phyloP scores from a whole-genome alignment of 2,113 vertebrate species.

The Turnix velox region DNA sequence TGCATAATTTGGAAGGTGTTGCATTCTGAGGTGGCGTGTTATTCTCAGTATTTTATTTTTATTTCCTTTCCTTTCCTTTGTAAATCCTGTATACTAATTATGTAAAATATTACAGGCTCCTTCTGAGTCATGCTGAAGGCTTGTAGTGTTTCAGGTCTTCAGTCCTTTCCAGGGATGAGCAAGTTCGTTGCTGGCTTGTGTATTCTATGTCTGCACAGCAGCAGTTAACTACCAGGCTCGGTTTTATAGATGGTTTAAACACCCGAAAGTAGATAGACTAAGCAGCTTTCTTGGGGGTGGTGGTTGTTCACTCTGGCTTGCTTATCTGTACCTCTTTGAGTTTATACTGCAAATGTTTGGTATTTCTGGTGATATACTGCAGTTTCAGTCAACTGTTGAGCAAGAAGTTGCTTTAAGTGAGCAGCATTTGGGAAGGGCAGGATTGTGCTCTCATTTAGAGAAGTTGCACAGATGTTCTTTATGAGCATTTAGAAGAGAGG shows the following conservation, averaged over 20 bases:
- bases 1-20: not conserved
- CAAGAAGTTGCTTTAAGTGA: not conserved
- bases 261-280: not conserved
- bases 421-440: not conserved
- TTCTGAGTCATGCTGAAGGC: constrained; percentile 25
- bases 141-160: constrained; percentile 9
- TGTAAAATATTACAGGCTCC: not conserved
- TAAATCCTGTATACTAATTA: not conserved
- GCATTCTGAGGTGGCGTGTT: not conserved
- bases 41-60: not conserved
- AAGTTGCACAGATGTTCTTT: constrained; percentile 16
- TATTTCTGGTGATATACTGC: constrained; percentile 8
- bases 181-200: not conserved
- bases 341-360: not conserved
- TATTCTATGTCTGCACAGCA: not conserved
- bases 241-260: constrained; percentile 8
- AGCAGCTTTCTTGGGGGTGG: not conserved
- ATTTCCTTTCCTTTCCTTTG: not conserved
- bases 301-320: not conserved
- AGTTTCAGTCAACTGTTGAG: not conserved
- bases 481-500: not conserved
- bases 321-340: not conserved
- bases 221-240: not conserved
- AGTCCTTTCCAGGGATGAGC: not conserved
- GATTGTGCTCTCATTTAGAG: not conserved